Evolutionary conservation across 2,888 invertebrate species (phyloP).

Genomic region (Ceriagrion tenellum): DNA sequence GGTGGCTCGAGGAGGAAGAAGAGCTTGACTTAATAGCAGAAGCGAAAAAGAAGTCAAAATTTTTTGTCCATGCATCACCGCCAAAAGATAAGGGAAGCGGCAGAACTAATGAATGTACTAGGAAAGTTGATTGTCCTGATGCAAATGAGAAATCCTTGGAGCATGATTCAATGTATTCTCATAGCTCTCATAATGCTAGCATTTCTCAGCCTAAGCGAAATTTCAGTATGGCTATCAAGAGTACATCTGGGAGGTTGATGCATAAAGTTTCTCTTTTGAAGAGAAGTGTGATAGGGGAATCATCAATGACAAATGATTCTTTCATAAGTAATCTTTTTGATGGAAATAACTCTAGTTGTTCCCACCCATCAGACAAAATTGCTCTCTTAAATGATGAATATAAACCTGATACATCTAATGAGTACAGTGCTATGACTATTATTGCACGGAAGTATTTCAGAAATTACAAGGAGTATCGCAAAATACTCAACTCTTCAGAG

Average conservation of each 20-base stretch:
- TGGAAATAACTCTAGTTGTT: not conserved
- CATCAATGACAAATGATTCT: not conserved
- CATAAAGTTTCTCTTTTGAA: not conserved
- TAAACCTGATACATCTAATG: not conserved
- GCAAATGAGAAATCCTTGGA: not conserved
- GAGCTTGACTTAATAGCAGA: not conserved
- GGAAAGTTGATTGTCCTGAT: not conserved
- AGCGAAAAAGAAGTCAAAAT: not conserved
- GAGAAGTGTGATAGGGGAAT: not conserved
- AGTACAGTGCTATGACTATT: not conserved
- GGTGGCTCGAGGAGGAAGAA: constrained; percentile 10
- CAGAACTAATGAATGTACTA: not conserved
- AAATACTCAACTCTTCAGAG: not conserved
- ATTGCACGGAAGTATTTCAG: not conserved
- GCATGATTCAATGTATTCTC: not conserved
- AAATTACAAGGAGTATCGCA: constrained; percentile 5
- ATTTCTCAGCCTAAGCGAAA: not conserved
- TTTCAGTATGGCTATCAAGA: not conserved
- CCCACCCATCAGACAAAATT: not conserved
- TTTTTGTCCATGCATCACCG: not conserved
- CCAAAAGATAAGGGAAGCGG: not conserved
- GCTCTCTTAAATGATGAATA: not conserved
- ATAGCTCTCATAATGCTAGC: not conserved
- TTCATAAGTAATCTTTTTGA: not conserved
- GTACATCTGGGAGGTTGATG: not conserved